Percentiles rank a stretch among this genome's conserved stretches.
Evolutionary conservation across 2,888 invertebrate genomes (phyloP).

Genomic region (Drosophila kambysellisi): DNA sequence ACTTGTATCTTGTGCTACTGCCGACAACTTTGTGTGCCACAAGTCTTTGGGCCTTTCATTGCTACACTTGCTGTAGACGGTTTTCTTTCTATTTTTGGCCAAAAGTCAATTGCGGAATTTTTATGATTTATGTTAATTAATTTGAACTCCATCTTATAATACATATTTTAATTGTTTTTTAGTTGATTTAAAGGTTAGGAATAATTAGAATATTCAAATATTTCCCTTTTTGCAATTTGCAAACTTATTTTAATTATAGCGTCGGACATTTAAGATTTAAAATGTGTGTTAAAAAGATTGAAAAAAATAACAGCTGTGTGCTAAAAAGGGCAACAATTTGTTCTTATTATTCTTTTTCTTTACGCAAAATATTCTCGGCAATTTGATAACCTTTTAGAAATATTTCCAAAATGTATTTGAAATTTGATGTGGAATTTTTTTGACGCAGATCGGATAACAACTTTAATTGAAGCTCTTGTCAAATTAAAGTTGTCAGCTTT

Average conservation of each 20-base stretch:
- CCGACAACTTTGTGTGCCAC: slow-evolving; percentile 49
- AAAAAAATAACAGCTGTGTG: not conserved
- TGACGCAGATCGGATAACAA: not conserved
- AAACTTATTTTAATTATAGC: too few species aligned
- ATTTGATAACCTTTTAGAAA: not conserved
- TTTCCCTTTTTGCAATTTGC: not conserved
- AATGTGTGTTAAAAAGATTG: not conserved
- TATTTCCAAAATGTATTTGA: not conserved
- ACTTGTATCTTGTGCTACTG: slow-evolving; percentile 34
- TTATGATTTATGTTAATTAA: not conserved
- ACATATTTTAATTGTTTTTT: not conserved
- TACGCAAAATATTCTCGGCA: not conserved
- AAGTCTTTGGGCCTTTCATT: slow-evolving; percentile 17
- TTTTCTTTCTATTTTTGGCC: slow-evolving; percentile 31
- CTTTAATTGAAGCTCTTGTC: not conserved
- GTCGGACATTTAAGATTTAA: not conserved
- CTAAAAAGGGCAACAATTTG: too few species aligned
- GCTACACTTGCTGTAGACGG: slow-evolving; percentile 29
- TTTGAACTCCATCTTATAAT: not conserved
- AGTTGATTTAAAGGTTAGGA: not conserved
- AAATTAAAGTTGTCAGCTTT: slow-evolving; percentile 4
- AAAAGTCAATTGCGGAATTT: slow-evolving; percentile 47
- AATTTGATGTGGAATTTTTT: not conserved
- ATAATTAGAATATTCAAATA: not conserved
- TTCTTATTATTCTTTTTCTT: not conserved